These are phyloP conservation scores for Scortum barcoo DNA, from an alignment of 2,113 vertebrate species.

Conservation along the genomic window DNA sequence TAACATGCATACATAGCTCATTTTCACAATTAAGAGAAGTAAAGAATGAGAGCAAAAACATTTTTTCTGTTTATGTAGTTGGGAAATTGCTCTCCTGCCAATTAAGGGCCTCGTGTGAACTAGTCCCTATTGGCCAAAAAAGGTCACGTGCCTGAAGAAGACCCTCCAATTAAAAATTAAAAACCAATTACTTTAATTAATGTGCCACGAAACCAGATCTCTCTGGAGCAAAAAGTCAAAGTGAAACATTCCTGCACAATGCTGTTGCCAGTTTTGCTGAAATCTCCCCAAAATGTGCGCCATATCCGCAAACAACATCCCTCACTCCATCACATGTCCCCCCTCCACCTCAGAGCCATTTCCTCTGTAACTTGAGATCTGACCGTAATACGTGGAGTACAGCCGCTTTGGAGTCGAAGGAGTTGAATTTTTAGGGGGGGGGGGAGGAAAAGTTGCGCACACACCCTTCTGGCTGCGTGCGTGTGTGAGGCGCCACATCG, in stretches of 20 bases:
- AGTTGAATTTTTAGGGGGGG: too few species aligned
- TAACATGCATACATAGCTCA: neutral
- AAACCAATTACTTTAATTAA: too few species aligned
- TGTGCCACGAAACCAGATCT: too few species aligned
- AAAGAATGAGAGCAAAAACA: neutral
- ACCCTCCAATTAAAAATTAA: too few species aligned
- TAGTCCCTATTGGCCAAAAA: neutral
- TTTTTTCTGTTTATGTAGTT: neutral
- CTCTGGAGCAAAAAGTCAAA: neutral
- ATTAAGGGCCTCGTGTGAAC: neutral
- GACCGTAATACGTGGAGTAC: conserved; percentile 79
- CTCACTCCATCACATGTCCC: conserved; percentile 10
- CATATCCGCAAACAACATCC: too few species aligned
- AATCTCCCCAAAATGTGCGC: too few species aligned
- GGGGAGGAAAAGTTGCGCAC: conserved; percentile 31
- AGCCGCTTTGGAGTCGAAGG: conserved; percentile 28
- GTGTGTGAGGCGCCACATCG: conserved; percentile 85
- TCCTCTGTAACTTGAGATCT: conserved; percentile 81
- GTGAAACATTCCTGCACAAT: too few species aligned
- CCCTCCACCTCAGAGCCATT: conserved; percentile 17
- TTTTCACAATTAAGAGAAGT: neutral
- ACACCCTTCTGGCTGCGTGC: conserved; percentile 47
- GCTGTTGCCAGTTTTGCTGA: too few species aligned
- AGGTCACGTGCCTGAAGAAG: conserved; percentile 14
- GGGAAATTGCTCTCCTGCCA: too few species aligned